Conservation (phyloP, 2,113 vertebrate genomes). For the Gymnocephalus cernua region DNA sequence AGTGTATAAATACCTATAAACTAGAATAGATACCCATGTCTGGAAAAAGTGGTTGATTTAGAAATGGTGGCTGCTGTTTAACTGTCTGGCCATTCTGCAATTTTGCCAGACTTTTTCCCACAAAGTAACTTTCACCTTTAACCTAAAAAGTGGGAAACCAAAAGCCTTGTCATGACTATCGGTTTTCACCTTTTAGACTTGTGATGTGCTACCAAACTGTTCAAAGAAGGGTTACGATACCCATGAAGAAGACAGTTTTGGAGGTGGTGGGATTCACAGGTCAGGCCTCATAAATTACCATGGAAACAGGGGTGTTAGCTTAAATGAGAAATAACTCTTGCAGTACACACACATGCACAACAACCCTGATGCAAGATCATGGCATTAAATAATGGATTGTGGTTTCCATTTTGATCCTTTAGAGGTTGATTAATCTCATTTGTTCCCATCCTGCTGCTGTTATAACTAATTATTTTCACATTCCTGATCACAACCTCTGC, state of each 20-base stretch:
- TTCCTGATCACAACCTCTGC: slow-evolving; percentile 51
- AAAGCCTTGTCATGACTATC: slow-evolving; percentile 48
- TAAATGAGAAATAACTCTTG: slow-evolving; percentile 29
- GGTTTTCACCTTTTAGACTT: slow-evolving; percentile 19
- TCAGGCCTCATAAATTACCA: slow-evolving; percentile 65
- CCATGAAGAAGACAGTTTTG: slow-evolving; percentile 34
- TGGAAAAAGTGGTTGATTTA: not conserved
- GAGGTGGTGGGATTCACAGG: slow-evolving; percentile 44
- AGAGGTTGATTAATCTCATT: not conserved
- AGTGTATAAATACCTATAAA: no score
- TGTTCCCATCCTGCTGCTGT: not conserved
- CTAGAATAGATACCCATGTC: not conserved
- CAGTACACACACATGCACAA: slow-evolving; percentile 7
- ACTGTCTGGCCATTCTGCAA: not conserved
- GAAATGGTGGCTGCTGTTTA: not conserved
- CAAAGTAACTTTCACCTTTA: slow-evolving; percentile 12
- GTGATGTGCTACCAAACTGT: slow-evolving; percentile 26
- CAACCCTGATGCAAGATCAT: not conserved
- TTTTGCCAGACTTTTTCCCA: not conserved
- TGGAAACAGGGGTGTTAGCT: slow-evolving; percentile 55
- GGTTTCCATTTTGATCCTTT: not conserved
- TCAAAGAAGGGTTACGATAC: slow-evolving; percentile 51
- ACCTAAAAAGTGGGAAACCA: slow-evolving; percentile 13
- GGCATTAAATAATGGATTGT: not conserved
- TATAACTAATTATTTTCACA: slow-evolving; percentile 10